phyloP scores from a whole-genome alignment of 2,888 invertebrate species.

The Horisme vitalbata region DNA sequence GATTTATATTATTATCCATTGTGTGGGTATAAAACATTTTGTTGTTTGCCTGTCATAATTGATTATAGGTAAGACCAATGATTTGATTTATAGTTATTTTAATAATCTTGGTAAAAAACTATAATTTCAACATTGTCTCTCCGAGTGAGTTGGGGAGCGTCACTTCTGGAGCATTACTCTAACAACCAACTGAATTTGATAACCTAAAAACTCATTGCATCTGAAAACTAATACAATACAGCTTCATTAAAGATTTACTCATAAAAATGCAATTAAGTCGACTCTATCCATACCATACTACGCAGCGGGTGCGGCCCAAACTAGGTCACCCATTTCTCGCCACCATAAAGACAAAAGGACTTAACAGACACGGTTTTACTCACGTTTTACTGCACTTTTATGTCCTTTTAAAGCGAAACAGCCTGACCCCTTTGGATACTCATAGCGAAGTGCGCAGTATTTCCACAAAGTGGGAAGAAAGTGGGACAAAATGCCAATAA shows the following conservation, averaged over 20 bases:
- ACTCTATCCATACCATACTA: constrained; percentile 47
- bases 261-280: constrained; percentile 66
- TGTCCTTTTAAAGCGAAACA: constrained; percentile 55
- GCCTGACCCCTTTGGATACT: constrained; percentile 56
- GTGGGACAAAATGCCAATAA: constrained; percentile 37
- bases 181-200: too few relatives aligned
- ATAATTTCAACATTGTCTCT: too few relatives aligned
- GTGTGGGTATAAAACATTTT: constrained; percentile 30
- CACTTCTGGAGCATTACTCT: too few relatives aligned
- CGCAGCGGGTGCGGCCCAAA: constrained; percentile 68
- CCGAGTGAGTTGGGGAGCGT: too few relatives aligned
- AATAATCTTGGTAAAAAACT: too few relatives aligned
- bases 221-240: neutral
- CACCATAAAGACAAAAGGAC: constrained; percentile 52
- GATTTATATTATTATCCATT: constrained; percentile 35
- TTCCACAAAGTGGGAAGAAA: constrained; percentile 37
- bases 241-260: constrained; percentile 33
- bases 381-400: constrained; percentile 50
- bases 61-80: too few relatives aligned
- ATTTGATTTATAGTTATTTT: constrained; percentile 23
- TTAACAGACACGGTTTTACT: constrained; percentile 48
- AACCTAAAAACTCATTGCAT: too few relatives aligned
- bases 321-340: constrained; percentile 77
- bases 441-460: constrained; percentile 35
- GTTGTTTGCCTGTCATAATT: constrained; percentile 25